Evolutionary conservation across 2,888 invertebrate genomes (phyloP).

Genomic region (Chymomyza procnemis): DNA sequence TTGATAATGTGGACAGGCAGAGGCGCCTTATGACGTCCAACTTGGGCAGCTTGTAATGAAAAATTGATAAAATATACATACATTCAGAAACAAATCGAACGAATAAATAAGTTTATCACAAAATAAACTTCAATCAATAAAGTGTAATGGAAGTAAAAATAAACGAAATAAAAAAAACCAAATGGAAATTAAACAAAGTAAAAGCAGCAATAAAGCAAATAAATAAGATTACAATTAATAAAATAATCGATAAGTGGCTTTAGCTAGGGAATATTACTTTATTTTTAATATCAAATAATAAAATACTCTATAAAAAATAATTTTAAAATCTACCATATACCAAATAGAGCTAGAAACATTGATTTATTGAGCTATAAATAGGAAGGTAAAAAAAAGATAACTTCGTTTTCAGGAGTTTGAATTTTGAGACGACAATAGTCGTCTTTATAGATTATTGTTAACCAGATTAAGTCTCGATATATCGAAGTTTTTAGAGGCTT

Average conservation of each 20-base stretch:
- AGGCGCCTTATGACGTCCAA: conserved; percentile 38
- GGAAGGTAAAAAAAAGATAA: too few species aligned
- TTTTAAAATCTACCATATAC: too few species aligned
- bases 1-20: conserved; percentile 53
- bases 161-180: conserved; percentile 6
- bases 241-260: conserved; percentile 67
- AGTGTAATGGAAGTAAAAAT: background rate
- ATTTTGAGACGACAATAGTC: too few species aligned
- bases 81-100: conserved; percentile 21
- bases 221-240: conserved; percentile 72
- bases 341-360: too few species aligned
- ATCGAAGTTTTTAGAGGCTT: too few species aligned
- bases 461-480: too few species aligned
- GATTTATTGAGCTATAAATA: too few species aligned
- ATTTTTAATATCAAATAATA: background rate
- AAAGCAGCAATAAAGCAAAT: conserved; percentile 47
- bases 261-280: background rate
- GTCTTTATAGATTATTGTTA: too few species aligned
- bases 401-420: too few species aligned
- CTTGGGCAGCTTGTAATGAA: conserved; percentile 63
- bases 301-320: too few species aligned
- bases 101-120: conserved; percentile 66
- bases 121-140: conserved; percentile 58
- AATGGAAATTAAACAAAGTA: conserved; percentile 41
- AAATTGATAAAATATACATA: conserved; percentile 58